Evolutionary conservation across 92 coral and sea anemone species (phyloP), one percentile per base, ranked within the genome.

Genomic region (Nematostella vectensis): DNA sequence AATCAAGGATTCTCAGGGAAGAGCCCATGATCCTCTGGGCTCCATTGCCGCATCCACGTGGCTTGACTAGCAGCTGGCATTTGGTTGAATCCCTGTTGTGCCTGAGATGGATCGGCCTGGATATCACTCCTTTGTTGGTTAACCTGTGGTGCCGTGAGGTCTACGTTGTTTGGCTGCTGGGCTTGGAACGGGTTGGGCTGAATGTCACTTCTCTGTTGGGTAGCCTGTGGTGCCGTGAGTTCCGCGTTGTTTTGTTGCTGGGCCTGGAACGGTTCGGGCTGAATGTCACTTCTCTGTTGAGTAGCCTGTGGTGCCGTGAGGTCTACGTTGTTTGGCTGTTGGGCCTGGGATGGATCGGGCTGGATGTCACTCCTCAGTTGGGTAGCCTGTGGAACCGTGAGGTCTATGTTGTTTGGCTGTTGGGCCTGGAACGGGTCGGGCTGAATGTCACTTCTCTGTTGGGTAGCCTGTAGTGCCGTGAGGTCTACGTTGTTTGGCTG

Each of bases 1-100:
- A n/a, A n/a, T 77, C 54, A 72, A 48, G 83, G 84, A 30, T 50
- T 78, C 55, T 78, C 78, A 26, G 86, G 86, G 49, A 72, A 79
- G 23, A 44, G 50, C 10, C 80, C 80, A 42, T 61, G 24, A 30
- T 57, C 86, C 62, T 79, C 76, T 18, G 77, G 77, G 58, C 67
- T 61, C 68, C 67, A 70, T 6, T 51, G 69, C 2, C 39, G 36
- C 33, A 48, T 49, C 39, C 50, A 61, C 30, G 25, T 57, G 21
- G 77, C 69, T 38, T 70, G 77, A 21, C 51, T 57, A 36, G 31
- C 37, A 26, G 42, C 36, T 48, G 75, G 75, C 20, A 51, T 38
- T 49, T 50, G 27, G 50, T 55, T 38, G 73, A 48, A 33, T 65
- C 31, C 29, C 38, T 73, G 80, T 57, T 63, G 80, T 31, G 27